Percentiles rank a stretch among this genome's conserved stretches.
Conservation (phyloP, 1,140 invertebrate species). For the Cardiocondyla obscurior region DNA sequence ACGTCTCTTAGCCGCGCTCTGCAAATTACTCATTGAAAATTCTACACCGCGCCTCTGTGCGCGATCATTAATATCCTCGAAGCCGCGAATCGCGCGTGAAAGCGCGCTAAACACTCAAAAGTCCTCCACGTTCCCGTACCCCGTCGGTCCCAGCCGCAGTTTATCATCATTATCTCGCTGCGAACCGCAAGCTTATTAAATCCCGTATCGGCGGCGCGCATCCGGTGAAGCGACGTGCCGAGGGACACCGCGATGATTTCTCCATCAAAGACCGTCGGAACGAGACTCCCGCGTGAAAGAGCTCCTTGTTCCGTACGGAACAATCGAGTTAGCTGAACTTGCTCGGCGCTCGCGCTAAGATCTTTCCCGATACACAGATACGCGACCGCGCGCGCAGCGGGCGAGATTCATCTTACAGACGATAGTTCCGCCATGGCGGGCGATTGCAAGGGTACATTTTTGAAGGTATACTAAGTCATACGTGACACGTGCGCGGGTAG, state of each 20-base stretch:
- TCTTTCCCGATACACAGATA: constrained; percentile 41
- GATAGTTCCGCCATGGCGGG: constrained; percentile 38
- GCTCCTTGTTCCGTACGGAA: constrained; percentile 71
- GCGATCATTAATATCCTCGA: constrained; percentile 26
- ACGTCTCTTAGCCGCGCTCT: not conserved
- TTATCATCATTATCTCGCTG: constrained; percentile 50
- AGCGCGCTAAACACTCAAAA: constrained; percentile 19
- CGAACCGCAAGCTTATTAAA: constrained; percentile 63
- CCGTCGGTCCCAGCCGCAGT: constrained; percentile 5
- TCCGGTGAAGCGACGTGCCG: constrained; percentile 12
- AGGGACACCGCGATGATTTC: constrained; percentile 46
- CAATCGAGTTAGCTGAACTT: constrained; percentile 73
- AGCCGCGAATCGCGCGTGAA: not conserved
- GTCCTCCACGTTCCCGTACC: not conserved
- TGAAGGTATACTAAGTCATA: not conserved
- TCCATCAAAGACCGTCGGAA: constrained; percentile 60
- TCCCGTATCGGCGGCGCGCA: constrained; percentile 59
- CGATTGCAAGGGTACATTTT: constrained; percentile 52
- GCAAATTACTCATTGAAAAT: not conserved
- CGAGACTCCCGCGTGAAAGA: constrained; percentile 68
- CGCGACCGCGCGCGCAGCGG: not conserved
- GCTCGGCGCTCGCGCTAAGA: constrained; percentile 40
- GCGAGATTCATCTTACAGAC: not conserved
- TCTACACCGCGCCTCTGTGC: not conserved
- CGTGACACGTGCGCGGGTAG: constrained; percentile 18